Conservation (phyloP, 2,113 vertebrate species). For the Phasianus colchicus region DNA sequence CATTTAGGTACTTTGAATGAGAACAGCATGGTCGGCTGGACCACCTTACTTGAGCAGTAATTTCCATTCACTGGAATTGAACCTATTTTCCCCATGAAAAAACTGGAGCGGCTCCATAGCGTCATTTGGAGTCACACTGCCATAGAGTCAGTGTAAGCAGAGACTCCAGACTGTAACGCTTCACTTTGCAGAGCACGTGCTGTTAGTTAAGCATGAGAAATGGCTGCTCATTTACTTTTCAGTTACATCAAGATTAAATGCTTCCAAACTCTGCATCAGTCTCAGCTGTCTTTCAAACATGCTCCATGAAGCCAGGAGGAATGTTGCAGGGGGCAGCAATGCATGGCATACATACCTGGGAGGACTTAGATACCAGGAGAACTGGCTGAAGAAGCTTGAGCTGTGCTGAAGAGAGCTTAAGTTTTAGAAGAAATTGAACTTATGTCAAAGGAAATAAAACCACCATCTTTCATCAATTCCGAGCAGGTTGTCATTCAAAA, state of each 20-base stretch:
- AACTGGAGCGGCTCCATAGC: background rate
- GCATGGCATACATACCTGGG: too few species aligned
- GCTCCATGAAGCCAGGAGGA: background rate
- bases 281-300: background rate
- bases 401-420: background rate
- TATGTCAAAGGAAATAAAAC: background rate
- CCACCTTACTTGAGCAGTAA: slow-evolving; percentile 47
- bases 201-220: slow-evolving; percentile 49
- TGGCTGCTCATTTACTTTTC: slow-evolving; percentile 21
- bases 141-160: background rate
- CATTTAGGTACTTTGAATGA: slow-evolving; percentile 56
- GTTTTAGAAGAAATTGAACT: background rate
- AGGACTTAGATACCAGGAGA: too few species aligned
- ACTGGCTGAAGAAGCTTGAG: background rate
- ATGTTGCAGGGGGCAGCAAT: background rate
- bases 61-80: slow-evolving; percentile 30
- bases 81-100: slow-evolving; percentile 34
- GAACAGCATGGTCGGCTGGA: slow-evolving; percentile 63
- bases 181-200: slow-evolving; percentile 3
- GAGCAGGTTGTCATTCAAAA: slow-evolving; percentile 11
- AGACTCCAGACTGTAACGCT: background rate
- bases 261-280: background rate
- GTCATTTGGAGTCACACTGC: background rate
- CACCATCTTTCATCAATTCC: background rate
- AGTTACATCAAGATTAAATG: slow-evolving; percentile 10